Base-by-base conservation (phyloP, 2,888 invertebrate genomes). In the Pemphredon lugubris region DNA sequence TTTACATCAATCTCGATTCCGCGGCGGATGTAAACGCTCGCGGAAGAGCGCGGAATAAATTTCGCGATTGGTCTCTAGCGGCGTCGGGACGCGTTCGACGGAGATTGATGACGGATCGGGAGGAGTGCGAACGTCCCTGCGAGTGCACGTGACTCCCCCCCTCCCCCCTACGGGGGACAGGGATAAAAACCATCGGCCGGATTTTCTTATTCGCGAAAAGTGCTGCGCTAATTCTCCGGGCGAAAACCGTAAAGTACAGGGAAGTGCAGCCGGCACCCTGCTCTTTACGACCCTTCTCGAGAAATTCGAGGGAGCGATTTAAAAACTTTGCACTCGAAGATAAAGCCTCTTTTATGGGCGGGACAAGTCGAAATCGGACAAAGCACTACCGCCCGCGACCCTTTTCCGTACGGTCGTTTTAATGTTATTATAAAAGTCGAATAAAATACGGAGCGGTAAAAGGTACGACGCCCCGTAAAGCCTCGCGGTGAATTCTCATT, bases 251-350 rank as follows among this genome's bases (percentile, higher is more conserved):
- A 60, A 64, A 64, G 13, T 16, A 16, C 21, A 21, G 40, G 34
- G 23, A 63, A 18, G 48, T 39, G 37, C 14, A 40, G 40, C 30
- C n/a, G n/a, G 14, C 18, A 20, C 21, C 37, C 39, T 9, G 54
- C 14, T 44, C 37, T 67, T 51, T 63, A 42, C 50, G 50, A n/a
- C 34, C 4, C 30, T 40, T 32, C 23, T 16, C 32, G 16, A 18
- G 26, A 59, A 55, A 59, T 58, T 75, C 39, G 16, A 45, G 14
- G 23, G 40, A 16, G 23, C 32, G 32, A 48, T 58, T 61, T 65
- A 48, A 57, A 58, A 73, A 75, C 40, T 75, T 73, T 50, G 11
- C 40, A 60, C 39, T 16, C 23, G 16, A 11, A 13, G 4, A 30
- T 14, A 53, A 18, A 44, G 30, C 40, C 20, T 3, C 11, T 9